Evolutionary conservation across 2,113 vertebrate species (phyloP), one percentile per base, ranked within the genome.

Genomic region (Carassius gibelio): DNA sequence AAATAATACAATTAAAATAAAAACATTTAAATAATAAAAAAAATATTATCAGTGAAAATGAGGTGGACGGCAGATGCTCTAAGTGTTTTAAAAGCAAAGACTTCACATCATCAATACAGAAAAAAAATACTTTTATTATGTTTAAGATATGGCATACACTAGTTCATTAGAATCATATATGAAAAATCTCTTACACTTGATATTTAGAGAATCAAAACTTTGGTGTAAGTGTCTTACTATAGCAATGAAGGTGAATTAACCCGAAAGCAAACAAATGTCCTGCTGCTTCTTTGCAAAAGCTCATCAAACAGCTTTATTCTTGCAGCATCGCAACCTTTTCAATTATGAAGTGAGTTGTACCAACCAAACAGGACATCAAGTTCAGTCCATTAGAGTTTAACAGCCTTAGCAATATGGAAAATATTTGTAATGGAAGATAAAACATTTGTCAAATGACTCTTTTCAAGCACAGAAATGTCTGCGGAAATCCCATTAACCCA

Each of bases 331-430:
- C 64, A 66, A 52, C 26, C 19, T 38, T 52, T 17, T 57, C 59
- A 19, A 2, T 8, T 30, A 42, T 83, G 15, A 48, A n/a, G n/a
- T 17, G 52, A 55, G 52, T 11, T 84, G 38, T 34, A 62, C 57
- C 71, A 48, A 57, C 68, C 36, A 34, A 75, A 69, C 34, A 45
- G n/a, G 17, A 61, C 21, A 17, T 42, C 9, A 2, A 74, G 19
- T 23, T 45, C 38, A 72, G 69, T 45, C 69, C 69, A 19, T 13
- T 42, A n/a, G 26, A 3, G 77, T 62, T 21, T 19, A 38, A 75
- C 52, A 84, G 83, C 85, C 76, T 85, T 89, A 52, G 80, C 85
- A 88, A 91, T 83, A 87, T 82, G 87, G 82, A 87, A 88, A 34
- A 15, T 3, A 52, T 52, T 15, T 52, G 14, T 0, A 52, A 30